Evolutionary conservation across 2,797 vertebrate genomes (phyloP).

Genomic region (Siniperca obscura): DNA sequence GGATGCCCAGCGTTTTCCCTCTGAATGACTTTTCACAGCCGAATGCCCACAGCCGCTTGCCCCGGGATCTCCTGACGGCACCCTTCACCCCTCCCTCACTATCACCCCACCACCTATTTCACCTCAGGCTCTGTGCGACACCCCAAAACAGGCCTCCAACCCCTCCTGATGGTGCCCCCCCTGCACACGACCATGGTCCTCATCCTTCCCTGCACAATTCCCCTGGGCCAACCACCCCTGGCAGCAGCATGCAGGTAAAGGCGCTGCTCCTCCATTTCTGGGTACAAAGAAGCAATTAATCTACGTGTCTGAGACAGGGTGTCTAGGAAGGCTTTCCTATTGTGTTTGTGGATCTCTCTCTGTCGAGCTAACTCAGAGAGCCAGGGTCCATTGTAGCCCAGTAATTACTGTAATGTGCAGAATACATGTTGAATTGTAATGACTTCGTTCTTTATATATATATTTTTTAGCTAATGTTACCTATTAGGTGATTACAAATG

Average conservation of each 20-base stretch:
- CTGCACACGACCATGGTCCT: background rate
- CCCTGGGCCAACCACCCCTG: slow-evolving; percentile 61
- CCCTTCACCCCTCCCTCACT: slow-evolving; percentile 73
- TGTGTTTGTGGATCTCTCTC: slow-evolving; percentile 80
- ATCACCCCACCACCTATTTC: slow-evolving; percentile 70
- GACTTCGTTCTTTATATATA: slow-evolving; percentile 67
- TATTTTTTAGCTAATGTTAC: slow-evolving; percentile 64
- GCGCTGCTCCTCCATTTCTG: slow-evolving; percentile 83
- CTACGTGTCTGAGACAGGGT: slow-evolving; percentile 75
- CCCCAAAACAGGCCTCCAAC: slow-evolving; percentile 78
- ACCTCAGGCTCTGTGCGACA: slow-evolving; percentile 64
- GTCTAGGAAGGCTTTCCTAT: slow-evolving; percentile 78
- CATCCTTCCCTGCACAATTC: slow-evolving; percentile 51
- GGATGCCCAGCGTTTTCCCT: slow-evolving; percentile 93
- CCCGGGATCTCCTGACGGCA: slow-evolving; percentile 81
- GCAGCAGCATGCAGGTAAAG: slow-evolving; percentile 83
- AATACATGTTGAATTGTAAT: slow-evolving; percentile 88
- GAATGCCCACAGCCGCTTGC: slow-evolving; percentile 89
- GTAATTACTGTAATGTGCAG: slow-evolving; percentile 88
- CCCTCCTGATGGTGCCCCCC: slow-evolving; percentile 55
- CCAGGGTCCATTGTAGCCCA: slow-evolving; percentile 82
- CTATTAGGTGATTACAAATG: slow-evolving; percentile 75
- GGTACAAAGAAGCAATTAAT: slow-evolving; percentile 90
- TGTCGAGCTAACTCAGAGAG: slow-evolving; percentile 70
- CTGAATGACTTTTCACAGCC: slow-evolving; percentile 93